Evolutionary conservation across 1,140 invertebrate species (phyloP), one percentile per base, ranked within the genome.

Genomic region (Oedothorax gibbosus): DNA sequence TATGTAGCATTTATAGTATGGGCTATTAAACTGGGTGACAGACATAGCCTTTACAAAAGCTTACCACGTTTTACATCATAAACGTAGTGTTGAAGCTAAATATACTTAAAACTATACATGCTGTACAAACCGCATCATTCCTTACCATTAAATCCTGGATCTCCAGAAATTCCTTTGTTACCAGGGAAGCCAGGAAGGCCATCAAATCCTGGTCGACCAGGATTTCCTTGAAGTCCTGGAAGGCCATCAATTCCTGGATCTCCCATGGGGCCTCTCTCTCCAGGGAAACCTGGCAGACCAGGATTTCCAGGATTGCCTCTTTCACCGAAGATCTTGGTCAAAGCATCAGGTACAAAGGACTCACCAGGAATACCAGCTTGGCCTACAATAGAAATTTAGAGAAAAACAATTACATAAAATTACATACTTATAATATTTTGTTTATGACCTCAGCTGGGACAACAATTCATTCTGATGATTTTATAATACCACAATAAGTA

Each of bases 331-430:
- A 72, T 49, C 18, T 56, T 65, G 56, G 35, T 77, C 18, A 73
- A 85, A 87, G 86, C 66, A 7, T 57, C 68, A 35, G 66, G 65
- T n/a, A 83, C 82, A 64, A 65, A 51, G 11, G 91, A 89, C 57
- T 91, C 90, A 35, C 89, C 88, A 75, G 90, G 88, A 18, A 94
- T 94, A 15, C 83, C 83, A 15, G 56, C 60, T 12, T 15, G 53
- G 21, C 80, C 87, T 72, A 49, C 21, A 7, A 89, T 7, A 60
- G 93, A 93, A 62, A 4, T n/a, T 12, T 20, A 65, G 65, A n/a
- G n/a, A 65, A n/a, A n/a, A n/a, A n/a, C n/a, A 35, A 35, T 35
- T 35, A 35, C 35, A 35, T 35, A 5, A 35, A 35, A 35, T 35
- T 35, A 35, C 35, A 35, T 5, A 35, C 35, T 35, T 35, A 5